Percentiles rank a stretch among this genome's conserved stretches.
Evolutionary conservation across 2,888 invertebrate species (phyloP).

Genomic region (Esperia sulphurella): DNA sequence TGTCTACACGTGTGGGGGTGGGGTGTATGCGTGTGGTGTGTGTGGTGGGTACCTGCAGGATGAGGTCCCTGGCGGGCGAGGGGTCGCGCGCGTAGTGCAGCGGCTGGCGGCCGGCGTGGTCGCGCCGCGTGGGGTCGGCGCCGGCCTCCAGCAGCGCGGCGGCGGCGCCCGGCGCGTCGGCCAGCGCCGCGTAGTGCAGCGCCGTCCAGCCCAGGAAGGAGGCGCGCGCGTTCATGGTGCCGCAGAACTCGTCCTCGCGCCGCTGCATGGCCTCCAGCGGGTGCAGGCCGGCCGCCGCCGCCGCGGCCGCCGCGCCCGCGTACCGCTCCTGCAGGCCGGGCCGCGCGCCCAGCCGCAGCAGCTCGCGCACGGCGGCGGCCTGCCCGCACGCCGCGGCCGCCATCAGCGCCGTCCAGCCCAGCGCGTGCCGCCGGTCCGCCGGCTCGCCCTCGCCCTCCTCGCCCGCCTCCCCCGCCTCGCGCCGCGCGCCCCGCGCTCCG

Average conservation of each 20-base stretch:
- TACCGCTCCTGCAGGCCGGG: conserved; percentile 88
- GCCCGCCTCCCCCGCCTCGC: conserved; percentile 18
- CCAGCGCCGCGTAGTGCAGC: conserved; percentile 92
- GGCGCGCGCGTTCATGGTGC: conserved; percentile 83
- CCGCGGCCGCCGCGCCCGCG: conserved; percentile 83
- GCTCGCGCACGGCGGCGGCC: conserved; percentile 76
- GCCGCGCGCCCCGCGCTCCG: conserved; percentile 12
- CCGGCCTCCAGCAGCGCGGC: conserved; percentile 83
- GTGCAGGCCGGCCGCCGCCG: conserved; percentile 83
- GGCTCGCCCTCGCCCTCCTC: conserved; percentile 71
- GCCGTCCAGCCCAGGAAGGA: conserved; percentile 92
- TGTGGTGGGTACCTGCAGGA: conserved; percentile 50
- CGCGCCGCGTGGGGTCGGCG: conserved; percentile 86
- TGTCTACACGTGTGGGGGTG: too few species aligned
- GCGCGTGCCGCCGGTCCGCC: conserved; percentile 85
- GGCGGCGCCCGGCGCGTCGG: conserved; percentile 82
- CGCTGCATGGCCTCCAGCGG: conserved; percentile 84
- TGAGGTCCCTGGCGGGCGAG: conserved; percentile 80
- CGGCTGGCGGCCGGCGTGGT: conserved; percentile 88
- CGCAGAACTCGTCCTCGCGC: conserved; percentile 91
- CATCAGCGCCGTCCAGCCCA: conserved; percentile 94
- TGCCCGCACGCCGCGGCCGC: conserved; percentile 90
- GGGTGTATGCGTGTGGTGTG: too few species aligned
- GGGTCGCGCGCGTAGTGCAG: conserved; percentile 85
- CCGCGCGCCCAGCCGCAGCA: conserved; percentile 88